Evolutionary conservation across 2,888 invertebrate genomes (phyloP), one percentile per base, ranked within the genome.

Genomic region (Catocala sponsa): DNA sequence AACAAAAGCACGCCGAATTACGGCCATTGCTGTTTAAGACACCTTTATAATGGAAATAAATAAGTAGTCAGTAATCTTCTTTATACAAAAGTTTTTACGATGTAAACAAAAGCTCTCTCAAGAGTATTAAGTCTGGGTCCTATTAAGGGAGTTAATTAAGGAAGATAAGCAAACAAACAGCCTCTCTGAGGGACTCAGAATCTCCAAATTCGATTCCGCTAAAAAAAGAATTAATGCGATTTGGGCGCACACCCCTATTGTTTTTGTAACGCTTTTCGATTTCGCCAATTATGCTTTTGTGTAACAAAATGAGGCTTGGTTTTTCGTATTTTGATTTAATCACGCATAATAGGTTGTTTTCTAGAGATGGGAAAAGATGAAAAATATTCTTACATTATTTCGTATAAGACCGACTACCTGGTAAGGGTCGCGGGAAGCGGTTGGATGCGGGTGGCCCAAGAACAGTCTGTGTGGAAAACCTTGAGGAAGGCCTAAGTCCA

Each of bases 101-200:
- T 15, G 58, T 65, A 70, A 79, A 75, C 70, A 74, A 69, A 65
- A 52, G 49, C 25, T 35, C 48, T 61, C 82, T 70, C 78, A 25
- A 43, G 73, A 65, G 81, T 71, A 80, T 82, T 81, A 81, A 74
- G 65, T 58, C 60, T 33, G 59, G 65, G 67, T 72, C 75, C 80
- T 80, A 83, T 85, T 83, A 85, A 80, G 79, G 66, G 73, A 82
- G 74, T 85, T 87, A 87, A 84, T 86, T 86, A 82, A 78, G 63
- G 66, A 62, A 78, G 81, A 80, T 81, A 79, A 85, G 78, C 80
- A 79, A 83, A 81, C 78, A 82, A 83, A 81, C 76, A 82, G 69
- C 63, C 55, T 62, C 68, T 67, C 53, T 59, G 57, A 67, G 63
- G 63, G 55, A 38, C 33, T 33, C n/a, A 6, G 55, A 47, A 68